Conservation (phyloP, 2,797 vertebrate species). For the Mus minutoides region DNA sequence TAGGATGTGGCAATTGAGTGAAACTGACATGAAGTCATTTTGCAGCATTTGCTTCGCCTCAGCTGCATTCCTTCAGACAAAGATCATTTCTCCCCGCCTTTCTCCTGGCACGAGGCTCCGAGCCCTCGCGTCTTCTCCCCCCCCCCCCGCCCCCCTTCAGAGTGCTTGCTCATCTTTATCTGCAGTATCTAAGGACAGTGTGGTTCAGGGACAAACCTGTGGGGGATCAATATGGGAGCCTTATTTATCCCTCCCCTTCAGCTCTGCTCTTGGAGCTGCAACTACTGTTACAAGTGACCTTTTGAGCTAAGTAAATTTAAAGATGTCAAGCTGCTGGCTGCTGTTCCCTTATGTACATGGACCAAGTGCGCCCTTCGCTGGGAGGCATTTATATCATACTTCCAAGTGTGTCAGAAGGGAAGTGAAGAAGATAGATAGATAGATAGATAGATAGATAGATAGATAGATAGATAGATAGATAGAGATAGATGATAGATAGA, state of each 20-base stretch:
- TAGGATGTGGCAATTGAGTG: not conserved
- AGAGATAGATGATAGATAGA: too few relatives aligned
- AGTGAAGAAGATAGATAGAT: slow-evolving; percentile 68
- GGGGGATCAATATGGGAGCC: not conserved
- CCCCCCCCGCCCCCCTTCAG: too few relatives aligned
- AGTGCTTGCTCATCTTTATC: not conserved
- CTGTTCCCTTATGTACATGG: slow-evolving; percentile 22
- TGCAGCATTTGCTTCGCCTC: not conserved
- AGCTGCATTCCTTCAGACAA: slow-evolving; percentile 3
- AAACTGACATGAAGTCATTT: not conserved
- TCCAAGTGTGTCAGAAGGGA: slow-evolving; percentile 49
- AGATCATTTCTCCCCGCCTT: slow-evolving; percentile 28
- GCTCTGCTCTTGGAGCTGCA: not conserved
- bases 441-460: too few relatives aligned
- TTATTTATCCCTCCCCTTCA: slow-evolving; percentile 36
- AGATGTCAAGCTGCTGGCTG: slow-evolving; percentile 1
- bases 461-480: too few relatives aligned
- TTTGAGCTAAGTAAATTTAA: slow-evolving; percentile 60
- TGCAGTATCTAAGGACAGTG: not conserved
- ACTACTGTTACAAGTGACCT: slow-evolving; percentile 37
- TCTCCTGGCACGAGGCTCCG: not conserved
- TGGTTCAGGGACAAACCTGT: slow-evolving; percentile 8
- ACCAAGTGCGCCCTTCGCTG: slow-evolving; percentile 15
- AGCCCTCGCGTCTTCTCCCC: slow-evolving; percentile 25
- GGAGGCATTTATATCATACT: not conserved